A percentile compares a stretch with the other conserved stretches of the same genome.
Evolutionary conservation across 53 echinoderm and acorn worm species (phyloP).

Genomic region (Temnopleurus reevesii): DNA sequence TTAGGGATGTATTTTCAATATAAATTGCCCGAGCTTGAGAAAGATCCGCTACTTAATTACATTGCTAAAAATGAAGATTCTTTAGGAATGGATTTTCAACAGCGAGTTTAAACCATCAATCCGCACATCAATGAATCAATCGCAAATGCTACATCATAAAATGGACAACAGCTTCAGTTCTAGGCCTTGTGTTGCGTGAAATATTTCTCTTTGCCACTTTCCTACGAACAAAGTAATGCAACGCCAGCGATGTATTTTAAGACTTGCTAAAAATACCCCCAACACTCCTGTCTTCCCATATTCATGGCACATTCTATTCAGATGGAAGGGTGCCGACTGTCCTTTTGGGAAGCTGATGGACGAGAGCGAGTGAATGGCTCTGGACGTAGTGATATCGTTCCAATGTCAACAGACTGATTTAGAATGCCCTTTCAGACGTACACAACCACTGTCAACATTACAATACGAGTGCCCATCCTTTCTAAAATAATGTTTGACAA

Average conservation of each 20-base stretch:
- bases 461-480: background rate
- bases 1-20: too few species aligned
- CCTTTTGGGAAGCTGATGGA: background rate
- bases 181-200: background rate
- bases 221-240: background rate
- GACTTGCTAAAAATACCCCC: conserved; percentile 9
- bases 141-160: too few species aligned
- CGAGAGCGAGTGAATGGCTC: background rate
- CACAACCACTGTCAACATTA: conserved; percentile 7
- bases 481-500: conserved; percentile 31
- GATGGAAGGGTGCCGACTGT: background rate
- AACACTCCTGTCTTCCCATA: background rate
- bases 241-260: background rate
- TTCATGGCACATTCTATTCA: background rate
- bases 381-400: background rate
- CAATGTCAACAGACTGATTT: conserved; percentile 49
- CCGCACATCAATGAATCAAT: too few species aligned
- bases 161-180: background rate
- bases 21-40: too few species aligned
- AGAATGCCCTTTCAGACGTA: conserved; percentile 16
- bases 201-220: background rate
- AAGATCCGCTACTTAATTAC: too few species aligned
- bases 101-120: too few species aligned
- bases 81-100: too few species aligned
- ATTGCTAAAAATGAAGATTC: too few species aligned